Conservation (phyloP, 2,888 invertebrate genomes). For the Drosophila fulvimacula region DNA sequence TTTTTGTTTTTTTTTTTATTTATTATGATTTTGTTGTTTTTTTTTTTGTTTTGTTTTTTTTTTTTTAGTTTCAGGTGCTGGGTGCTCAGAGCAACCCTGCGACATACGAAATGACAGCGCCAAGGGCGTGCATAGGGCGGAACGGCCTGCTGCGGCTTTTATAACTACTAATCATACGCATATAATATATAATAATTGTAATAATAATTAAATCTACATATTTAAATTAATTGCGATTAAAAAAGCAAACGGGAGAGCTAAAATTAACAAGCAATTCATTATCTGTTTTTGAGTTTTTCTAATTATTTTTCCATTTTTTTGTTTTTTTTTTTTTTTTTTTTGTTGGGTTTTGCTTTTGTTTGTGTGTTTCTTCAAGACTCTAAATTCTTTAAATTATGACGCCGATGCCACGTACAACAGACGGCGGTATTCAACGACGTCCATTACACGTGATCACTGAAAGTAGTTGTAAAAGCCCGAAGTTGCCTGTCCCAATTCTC, state of each 20-base stretch:
- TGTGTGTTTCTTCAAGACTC: conserved; percentile 42
- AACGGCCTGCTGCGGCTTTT: conserved; percentile 76
- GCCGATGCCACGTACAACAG: conserved; percentile 62
- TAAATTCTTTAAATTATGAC: conserved; percentile 37
- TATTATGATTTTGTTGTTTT: too few species aligned
- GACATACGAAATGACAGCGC: conserved; percentile 58
- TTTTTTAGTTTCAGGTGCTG: conserved; percentile 56
- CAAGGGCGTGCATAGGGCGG: conserved; percentile 54
- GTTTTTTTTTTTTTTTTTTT: conserved; percentile 18
- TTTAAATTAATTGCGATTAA: conserved; percentile 71
- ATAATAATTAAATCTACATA: conserved; percentile 74
- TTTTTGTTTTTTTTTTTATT: conserved; percentile 36
- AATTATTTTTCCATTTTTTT: conserved; percentile 46
- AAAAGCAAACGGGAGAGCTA: conserved; percentile 71
- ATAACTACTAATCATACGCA: conserved; percentile 67
- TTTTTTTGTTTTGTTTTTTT: conserved; percentile 37
- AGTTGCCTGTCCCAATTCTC: conserved; percentile 85
- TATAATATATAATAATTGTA: conserved; percentile 72
- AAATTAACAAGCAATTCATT: conserved; percentile 74
- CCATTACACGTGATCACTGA: conserved; percentile 82
- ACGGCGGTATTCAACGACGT: conserved; percentile 16
- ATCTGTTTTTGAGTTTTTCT: conserved; percentile 63
- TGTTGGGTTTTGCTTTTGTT: conserved; percentile 34
- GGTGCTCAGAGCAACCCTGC: conserved; percentile 73
- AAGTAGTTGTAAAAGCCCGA: conserved; percentile 87